These are phyloP conservation scores for Percina caprodes DNA, from an alignment of 2,113 vertebrate genomes.

Conservation along the genomic window DNA sequence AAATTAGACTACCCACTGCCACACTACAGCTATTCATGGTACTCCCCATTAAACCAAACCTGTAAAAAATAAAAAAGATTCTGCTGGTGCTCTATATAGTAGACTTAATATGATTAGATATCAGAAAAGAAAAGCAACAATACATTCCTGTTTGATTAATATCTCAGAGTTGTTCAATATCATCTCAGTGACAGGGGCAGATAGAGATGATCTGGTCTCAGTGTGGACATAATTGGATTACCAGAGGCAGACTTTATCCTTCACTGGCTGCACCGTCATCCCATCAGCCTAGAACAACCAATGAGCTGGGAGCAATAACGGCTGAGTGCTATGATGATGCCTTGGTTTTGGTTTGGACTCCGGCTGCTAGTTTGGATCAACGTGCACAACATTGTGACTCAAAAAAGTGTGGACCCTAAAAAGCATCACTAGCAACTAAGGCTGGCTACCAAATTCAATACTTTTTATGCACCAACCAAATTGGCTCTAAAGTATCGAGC, in stretches of 20 bases:
- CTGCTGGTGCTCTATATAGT: too few relatives aligned
- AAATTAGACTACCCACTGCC: too few relatives aligned
- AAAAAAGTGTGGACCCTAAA: background rate
- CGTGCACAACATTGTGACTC: background rate
- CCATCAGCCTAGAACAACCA: conserved; percentile 17
- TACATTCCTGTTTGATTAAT: background rate
- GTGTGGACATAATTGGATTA: conserved; percentile 51
- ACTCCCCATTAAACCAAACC: too few relatives aligned
- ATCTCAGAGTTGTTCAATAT: background rate
- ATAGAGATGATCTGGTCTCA: conserved; percentile 16
- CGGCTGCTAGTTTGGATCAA: background rate
- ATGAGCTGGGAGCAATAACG: conserved; percentile 15
- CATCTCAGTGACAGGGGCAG: too few relatives aligned
- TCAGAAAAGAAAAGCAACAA: background rate
- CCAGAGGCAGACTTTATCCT: conserved; percentile 42
- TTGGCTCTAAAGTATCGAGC: too few relatives aligned
- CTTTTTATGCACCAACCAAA: too few relatives aligned
- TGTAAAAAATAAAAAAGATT: too few relatives aligned
- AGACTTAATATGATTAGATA: background rate
- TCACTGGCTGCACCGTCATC: conserved; percentile 9
- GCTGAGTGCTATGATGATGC: background rate
- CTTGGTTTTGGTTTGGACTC: background rate
- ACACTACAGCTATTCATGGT: too few relatives aligned
- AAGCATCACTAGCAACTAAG: background rate
- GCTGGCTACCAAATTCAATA: too few relatives aligned